Evolutionary conservation across 2,888 invertebrate species (phyloP), one percentile per base, ranked within the genome.

Genomic region (Coleophora deauratella): DNA sequence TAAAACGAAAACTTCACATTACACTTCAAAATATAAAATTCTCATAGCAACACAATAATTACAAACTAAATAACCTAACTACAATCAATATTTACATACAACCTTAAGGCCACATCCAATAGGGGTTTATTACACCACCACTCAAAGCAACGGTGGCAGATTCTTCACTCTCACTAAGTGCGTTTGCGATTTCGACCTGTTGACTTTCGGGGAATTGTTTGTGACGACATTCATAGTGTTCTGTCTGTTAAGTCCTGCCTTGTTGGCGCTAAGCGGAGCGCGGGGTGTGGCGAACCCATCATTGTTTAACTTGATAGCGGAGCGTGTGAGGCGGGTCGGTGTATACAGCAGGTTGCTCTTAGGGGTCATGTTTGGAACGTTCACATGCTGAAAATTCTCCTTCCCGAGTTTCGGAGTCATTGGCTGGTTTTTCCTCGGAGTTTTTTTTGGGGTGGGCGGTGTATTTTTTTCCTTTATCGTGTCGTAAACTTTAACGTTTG

Each of bases 261-360:
- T 80, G 41, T 61, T 67, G 0, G 77, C 73, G 37, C 76, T 77
- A 12, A 82, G 66, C 0, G 84, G 84, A 1, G 81, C 69, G 1
- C 82, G 62, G 6, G 84, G 84, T 0, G 84, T 84, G 0, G 78
- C 76, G 41, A 84, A 84, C 0, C 76, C 79, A 33, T 77, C 77
- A 27, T 71, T 66, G 35, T 72, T 74, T 1, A 80, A 33, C 45
- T 80, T 84, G 1, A 79, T 43, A 27, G 81, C 73, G 0, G 84
- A 81, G 32, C 84, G 50, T 0, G 84, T 85, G 0, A 80, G 59
- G 31, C 81, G 62, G 0, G 72, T 76, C 0, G 84, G 82, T 0
- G 84, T 82, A 12, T 59, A 62, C 27, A 77, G 14, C 0, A 79
- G 48, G 32, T 68, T 72, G 14, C 33, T 66, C 44, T 77, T 80